Percentiles rank a stretch among this genome's conserved stretches.
Evolutionary conservation across 2,113 vertebrate genomes (phyloP).

Genomic region (Astatoreochromis straeleni): DNA sequence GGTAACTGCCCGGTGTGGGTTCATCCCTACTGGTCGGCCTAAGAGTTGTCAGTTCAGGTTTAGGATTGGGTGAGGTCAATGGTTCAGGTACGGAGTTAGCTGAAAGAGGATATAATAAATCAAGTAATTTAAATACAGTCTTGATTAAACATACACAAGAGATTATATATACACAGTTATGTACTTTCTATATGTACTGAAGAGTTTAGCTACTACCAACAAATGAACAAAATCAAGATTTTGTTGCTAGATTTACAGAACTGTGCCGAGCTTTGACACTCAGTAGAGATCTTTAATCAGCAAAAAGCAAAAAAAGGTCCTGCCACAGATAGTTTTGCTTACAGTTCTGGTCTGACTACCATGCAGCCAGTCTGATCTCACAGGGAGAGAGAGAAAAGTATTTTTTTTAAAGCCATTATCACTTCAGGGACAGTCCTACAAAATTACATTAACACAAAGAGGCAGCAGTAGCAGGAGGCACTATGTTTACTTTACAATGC

Average conservation of each 20-base stretch:
- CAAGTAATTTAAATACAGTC: background rate
- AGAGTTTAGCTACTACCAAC: background rate
- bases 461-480: background rate
- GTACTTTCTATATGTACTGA: background rate
- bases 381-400: background rate
- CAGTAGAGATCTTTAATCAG: background rate
- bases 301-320: background rate
- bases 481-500: background rate
- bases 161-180: background rate
- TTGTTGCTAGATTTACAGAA: background rate
- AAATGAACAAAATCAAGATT: background rate
- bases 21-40: conserved; percentile 82
- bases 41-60: conserved; percentile 79
- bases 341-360: background rate
- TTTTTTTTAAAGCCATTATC: background rate
- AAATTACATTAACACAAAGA: background rate
- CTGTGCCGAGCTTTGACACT: background rate
- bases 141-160: background rate
- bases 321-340: background rate
- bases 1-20: conserved; percentile 66
- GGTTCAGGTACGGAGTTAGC: conserved; percentile 79
- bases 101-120: background rate
- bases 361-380: background rate
- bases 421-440: background rate
- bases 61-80: conserved; percentile 74